Conservation (phyloP, 2,113 vertebrate species). For the Gallinago paraguaiae region DNA sequence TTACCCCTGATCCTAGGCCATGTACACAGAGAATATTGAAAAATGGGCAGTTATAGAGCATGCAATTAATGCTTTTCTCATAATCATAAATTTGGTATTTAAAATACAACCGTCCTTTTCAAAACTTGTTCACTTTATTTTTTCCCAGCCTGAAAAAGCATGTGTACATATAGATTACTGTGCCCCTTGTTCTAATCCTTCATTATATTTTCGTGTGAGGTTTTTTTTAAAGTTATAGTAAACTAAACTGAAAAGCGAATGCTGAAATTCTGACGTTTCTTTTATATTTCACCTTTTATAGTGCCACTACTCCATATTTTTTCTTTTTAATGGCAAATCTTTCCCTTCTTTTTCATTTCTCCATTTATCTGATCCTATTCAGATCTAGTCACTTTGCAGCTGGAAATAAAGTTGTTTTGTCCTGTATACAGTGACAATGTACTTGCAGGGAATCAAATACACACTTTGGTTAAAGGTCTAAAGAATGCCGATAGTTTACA, state of each 20-base stretch:
- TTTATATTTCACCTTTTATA: not conserved
- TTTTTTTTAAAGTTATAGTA: not conserved
- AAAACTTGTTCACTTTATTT: not conserved
- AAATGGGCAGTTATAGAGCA: not conserved
- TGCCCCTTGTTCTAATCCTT: not conserved
- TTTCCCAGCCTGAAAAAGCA: not conserved
- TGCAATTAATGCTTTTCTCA: not conserved
- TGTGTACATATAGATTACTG: not conserved
- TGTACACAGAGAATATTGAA: not conserved
- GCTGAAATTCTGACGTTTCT: not conserved
- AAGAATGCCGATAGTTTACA: not conserved
- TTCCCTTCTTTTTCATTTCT: not conserved
- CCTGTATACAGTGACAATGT: not conserved
- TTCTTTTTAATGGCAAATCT: not conserved
- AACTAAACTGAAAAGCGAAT: not conserved
- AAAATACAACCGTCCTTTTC: not conserved
- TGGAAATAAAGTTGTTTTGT: not conserved
- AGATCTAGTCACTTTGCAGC: not conserved
- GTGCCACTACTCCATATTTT: not conserved
- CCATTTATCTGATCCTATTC: not conserved
- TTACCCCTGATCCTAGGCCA: not conserved
- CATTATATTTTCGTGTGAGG: not conserved
- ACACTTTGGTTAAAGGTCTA: not conserved
- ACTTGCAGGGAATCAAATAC: not conserved
- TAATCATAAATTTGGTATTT: not conserved